Percentiles rank a stretch among this genome's conserved stretches.
Evolutionary conservation across 2,888 invertebrate genomes (phyloP).

Genomic region (Smittia aterrima): DNA sequence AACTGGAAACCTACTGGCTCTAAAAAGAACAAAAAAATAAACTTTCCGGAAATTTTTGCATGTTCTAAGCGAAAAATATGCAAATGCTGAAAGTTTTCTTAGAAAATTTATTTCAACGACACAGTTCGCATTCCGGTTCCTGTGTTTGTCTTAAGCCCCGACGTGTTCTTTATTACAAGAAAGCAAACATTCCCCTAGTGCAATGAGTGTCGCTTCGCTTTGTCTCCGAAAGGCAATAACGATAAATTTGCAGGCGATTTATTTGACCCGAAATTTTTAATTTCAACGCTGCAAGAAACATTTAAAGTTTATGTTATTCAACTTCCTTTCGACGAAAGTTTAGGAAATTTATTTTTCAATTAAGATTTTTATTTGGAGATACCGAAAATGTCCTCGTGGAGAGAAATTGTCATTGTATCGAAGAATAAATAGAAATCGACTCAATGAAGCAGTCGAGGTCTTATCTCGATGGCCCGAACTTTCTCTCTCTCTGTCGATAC

Average conservation of each 20-base stretch:
- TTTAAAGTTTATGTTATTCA: no score
- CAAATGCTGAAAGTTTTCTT: not conserved
- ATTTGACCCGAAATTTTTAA: slow-evolving; percentile 19
- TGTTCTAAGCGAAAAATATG: not conserved
- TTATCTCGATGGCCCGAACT: slow-evolving; percentile 3
- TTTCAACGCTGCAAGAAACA: not conserved
- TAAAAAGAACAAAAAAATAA: not conserved
- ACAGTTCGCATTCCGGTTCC: not conserved
- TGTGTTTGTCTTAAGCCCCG: not conserved
- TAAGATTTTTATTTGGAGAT: not conserved
- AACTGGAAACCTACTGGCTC: not conserved
- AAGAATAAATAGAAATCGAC: not conserved
- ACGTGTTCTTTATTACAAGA: not conserved
- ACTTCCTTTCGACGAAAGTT: no score
- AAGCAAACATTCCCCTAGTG: not conserved
- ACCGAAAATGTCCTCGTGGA: not conserved
- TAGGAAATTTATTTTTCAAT: not conserved
- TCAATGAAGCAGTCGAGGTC: not conserved
- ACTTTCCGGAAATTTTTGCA: not conserved
- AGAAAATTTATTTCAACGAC: slow-evolving; percentile 7
- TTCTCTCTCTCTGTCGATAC: not conserved
- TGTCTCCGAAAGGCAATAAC: slow-evolving; percentile 33
- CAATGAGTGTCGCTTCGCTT: slow-evolving; percentile 2
- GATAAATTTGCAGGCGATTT: slow-evolving; percentile 35
- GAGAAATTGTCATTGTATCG: not conserved